phyloP scores from a whole-genome alignment of 2,797 vertebrate genomes.

The Tolypeutes matacus region DNA sequence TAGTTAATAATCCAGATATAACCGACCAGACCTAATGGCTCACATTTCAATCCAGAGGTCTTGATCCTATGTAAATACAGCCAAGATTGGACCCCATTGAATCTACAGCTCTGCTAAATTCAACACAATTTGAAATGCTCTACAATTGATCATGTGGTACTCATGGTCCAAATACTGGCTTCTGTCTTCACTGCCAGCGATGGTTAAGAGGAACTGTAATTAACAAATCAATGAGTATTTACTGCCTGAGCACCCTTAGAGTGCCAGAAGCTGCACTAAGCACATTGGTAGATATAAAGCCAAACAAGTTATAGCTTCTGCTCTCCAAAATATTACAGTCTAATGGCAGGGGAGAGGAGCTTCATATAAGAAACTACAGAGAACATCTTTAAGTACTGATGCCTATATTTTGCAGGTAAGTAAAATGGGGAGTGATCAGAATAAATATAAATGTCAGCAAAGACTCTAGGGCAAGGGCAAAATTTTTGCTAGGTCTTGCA shows the following conservation, averaged over 20 bases:
- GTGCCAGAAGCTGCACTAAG: background rate
- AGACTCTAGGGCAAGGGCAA: background rate
- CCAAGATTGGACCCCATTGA: background rate
- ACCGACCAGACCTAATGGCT: background rate
- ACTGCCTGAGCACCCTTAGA: background rate
- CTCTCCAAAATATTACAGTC: background rate
- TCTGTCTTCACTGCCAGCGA: background rate
- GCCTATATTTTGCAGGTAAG: background rate
- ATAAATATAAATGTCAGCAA: background rate
- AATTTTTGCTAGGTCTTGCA: background rate
- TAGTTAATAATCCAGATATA: slow-evolving; percentile 45
- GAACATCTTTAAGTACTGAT: background rate
- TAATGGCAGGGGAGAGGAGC: background rate
- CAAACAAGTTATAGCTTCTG: background rate
- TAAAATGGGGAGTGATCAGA: background rate
- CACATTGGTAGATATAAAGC: background rate
- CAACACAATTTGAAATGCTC: background rate
- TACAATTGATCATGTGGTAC: background rate
- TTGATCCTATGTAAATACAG: background rate
- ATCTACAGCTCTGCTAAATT: background rate
- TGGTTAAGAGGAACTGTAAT: background rate
- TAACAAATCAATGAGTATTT: background rate
- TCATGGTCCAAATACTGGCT: background rate
- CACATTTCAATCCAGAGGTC: slow-evolving; percentile 40
- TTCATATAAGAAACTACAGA: background rate